Evolutionary conservation across 1,140 invertebrate genomes (phyloP).

Genomic region (Batillaria attramentaria): DNA sequence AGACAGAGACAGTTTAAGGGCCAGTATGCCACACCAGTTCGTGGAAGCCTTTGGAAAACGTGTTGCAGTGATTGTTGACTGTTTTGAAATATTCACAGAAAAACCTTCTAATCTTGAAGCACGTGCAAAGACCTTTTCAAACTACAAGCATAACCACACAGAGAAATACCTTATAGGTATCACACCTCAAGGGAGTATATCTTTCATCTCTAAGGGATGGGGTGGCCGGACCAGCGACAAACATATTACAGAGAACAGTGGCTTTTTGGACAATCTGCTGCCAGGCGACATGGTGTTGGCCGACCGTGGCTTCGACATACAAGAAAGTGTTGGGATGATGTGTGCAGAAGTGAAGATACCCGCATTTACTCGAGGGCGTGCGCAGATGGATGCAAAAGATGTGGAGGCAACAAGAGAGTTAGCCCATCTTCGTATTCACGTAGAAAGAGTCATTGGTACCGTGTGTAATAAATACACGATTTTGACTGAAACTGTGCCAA

Average conservation of each 20-base stretch:
- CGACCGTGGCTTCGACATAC: conserved; percentile 40
- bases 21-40: conserved; percentile 44
- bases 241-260: conserved; percentile 32
- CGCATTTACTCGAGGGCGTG: conserved; percentile 44
- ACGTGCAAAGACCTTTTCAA: conserved; percentile 39
- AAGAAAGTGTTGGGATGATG: conserved; percentile 29
- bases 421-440: conserved; percentile 56
- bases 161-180: conserved; percentile 42
- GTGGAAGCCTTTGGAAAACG: conserved; percentile 36
- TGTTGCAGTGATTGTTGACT: conserved; percentile 48
- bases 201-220: conserved; percentile 43
- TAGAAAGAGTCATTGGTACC: conserved; percentile 57
- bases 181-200: conserved; percentile 40
- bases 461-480: conserved; percentile 14
- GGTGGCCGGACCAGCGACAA: conserved; percentile 43
- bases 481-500: conserved; percentile 18
- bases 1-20: conserved; percentile 33
- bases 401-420: conserved; percentile 46
- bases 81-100: conserved; percentile 53
- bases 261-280: conserved; percentile 32
- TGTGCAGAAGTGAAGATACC: conserved; percentile 43
- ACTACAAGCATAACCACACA: conserved; percentile 44
- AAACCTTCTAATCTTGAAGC: conserved; percentile 39
- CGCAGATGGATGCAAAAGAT: conserved; percentile 32
- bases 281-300: conserved; percentile 37